Evolutionary conservation across 2,113 vertebrate genomes (phyloP).

Genomic region (Gallinago paraguaiae): DNA sequence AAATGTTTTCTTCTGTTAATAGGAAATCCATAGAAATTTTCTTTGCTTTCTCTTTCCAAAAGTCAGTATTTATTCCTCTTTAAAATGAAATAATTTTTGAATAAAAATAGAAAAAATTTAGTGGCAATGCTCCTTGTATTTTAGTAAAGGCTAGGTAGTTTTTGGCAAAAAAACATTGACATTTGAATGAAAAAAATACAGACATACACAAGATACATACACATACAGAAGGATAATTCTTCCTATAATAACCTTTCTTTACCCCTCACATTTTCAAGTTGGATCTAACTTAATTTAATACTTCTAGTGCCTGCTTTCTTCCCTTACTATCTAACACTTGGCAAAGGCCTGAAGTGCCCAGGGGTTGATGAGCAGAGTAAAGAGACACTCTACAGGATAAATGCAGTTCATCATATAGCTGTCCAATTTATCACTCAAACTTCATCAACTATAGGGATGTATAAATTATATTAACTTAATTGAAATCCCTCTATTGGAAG

Average conservation of each 20-base stretch:
- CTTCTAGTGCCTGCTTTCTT: rapidly evolving
- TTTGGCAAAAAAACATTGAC: background rate
- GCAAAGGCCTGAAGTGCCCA: background rate
- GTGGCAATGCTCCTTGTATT: background rate
- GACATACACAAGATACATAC: background rate
- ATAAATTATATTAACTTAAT: background rate
- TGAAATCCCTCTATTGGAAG: background rate
- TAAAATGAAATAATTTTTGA: background rate
- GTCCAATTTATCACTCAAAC: background rate
- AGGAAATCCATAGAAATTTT: background rate
- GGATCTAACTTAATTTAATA: background rate
- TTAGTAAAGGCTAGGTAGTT: background rate
- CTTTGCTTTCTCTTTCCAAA: background rate
- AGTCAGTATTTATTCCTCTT: background rate
- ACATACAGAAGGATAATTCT: background rate
- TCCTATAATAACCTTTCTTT: background rate
- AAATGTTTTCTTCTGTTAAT: background rate
- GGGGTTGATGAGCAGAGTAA: background rate
- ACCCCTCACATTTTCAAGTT: background rate
- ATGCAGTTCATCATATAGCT: background rate
- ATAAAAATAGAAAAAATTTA: background rate
- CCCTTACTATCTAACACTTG: background rate
- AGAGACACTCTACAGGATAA: background rate
- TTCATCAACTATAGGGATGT: background rate
- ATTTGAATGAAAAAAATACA: background rate